Evolutionary conservation across 2,113 vertebrate species (phyloP), one percentile per base, ranked within the genome.

Genomic region (Bufo gargarizans): DNA sequence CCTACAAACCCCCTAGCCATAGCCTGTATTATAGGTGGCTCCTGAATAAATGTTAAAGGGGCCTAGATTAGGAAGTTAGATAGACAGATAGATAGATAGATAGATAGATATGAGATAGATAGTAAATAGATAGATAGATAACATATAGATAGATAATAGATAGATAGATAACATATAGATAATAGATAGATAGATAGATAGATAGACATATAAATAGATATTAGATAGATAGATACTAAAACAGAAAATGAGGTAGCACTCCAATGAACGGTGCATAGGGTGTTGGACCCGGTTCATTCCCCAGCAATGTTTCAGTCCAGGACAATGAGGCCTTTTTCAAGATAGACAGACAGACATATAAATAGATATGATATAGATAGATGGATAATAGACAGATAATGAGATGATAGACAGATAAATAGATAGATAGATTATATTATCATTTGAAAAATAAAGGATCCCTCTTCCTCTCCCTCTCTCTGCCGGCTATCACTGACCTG

Each of bases 401-500:
- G 22, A 79, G 20, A 79, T 56, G 33, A 3, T 4, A 20, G 9
- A 61, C 19, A 61, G 59, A 61, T 61, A 61, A 16, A 61, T 61
- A 61, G 22, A 74, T 74, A 45, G 0, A 74, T 74, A 74, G 22
- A 74, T 43, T 1, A 43, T 71, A 20, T 53, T 9, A 58, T 58
- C 56, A 3, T 10, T 58, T 12, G 8, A 58, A 58, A 6, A 55
- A 3, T 58, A 13, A 3, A 58, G 9, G 8, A 7, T 58, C 56
- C 3, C 56, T 53, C 53, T 53, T 6, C 12, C n/a, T n/a, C 33
- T 56, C 47, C 56, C 69, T 85, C 56, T 88, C 22, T 55, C 81
- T 67, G 20, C 58, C 69, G 33, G 87, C 58, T 89, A 78, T 84
- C 81, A 55, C 22, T 77, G 81, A 77, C 72, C 72, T 84, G 63